Evolutionary conservation across 2,888 invertebrate genomes (phyloP), one percentile per base, ranked within the genome.

Genomic region (Matsumyia berberina): DNA sequence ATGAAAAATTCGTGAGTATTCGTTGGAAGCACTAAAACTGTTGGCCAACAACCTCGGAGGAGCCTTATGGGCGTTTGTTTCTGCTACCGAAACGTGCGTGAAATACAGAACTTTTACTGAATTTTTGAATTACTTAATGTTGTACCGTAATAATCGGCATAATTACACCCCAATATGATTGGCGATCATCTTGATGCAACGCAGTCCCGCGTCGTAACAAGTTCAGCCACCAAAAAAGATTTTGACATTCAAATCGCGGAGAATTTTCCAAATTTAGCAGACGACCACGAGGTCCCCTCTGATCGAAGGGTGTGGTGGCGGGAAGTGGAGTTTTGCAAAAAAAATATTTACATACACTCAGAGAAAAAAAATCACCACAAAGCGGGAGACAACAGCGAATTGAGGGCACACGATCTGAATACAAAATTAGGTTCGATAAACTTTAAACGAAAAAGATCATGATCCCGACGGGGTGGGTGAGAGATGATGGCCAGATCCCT

Each of bases 371-470:
- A 44, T 4, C 51, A 5, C 49, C 35, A n/a, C n/a, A 49, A 24
- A 8, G 35, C 49, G 24, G 19, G 5, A 19, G 42, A 9, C 15
- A n/a, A 35, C 39, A 64, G 8, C 24, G 72, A 73, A 73, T 83
- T 62, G 74, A 51, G 85, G 74, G 60, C 69, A 74, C 74, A 80
- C 69, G 69, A 9, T 64, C 17, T 74, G 85, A 74, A 85, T 85
- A 80, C 85, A 53, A 80, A 85, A 85, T 74, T 49, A 79, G 74
- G 85, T 80, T 80, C 79, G 83, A 74, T 37, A 83, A 74, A 83
- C 78, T 70, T 60, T 2, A 11, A 64, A 55, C 24, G 1, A 15
- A 46, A 42, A 51, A 19, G 29, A 72, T 66, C 66, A 39, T 53
- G 79, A 62, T 58, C 57, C 11, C 39, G 42, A 37, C 31, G 74